Conservation (phyloP, 2,113 vertebrate species). For the Scolopax mira region DNA sequence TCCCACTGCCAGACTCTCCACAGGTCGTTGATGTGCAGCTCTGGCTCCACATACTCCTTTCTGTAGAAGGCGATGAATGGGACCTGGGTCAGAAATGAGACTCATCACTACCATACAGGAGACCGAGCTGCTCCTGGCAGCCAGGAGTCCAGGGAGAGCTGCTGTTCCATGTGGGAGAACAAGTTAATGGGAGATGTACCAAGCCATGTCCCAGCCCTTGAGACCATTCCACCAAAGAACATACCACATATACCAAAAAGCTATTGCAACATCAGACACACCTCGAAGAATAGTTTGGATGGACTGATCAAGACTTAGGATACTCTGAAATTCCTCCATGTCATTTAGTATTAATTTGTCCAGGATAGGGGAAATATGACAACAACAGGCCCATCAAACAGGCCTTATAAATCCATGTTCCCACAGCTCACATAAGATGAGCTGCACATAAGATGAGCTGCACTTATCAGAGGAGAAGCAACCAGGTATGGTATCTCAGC, state of each 20-base stretch:
- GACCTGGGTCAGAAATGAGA: constrained; percentile 78
- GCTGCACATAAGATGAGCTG: not conserved
- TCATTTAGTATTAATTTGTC: not conserved
- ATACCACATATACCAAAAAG: not conserved
- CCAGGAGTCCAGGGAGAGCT: not conserved
- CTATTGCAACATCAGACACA: not conserved
- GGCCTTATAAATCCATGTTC: not conserved
- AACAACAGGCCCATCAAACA: not conserved
- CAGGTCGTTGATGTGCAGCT: constrained; percentile 94
- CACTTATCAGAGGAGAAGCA: not conserved
- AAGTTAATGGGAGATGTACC: not conserved
- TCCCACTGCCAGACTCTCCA: constrained; percentile 99
- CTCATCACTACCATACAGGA: not conserved
- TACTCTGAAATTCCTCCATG: not conserved
- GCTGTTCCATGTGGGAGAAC: not conserved
- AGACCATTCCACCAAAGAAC: not conserved
- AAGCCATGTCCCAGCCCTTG: not conserved
- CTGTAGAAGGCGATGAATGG: constrained; percentile 99
- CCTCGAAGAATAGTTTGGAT: fast-evolving
- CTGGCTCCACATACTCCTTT: constrained; percentile 97
- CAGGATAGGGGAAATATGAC: not conserved
- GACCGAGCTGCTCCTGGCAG: not conserved
- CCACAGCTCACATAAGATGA: not conserved
- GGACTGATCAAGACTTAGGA: not conserved
- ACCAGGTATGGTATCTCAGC: not conserved